These are phyloP conservation scores for Hypena proboscidalis DNA, from an alignment of 2,888 invertebrate genomes.

Conservation along the genomic window DNA sequence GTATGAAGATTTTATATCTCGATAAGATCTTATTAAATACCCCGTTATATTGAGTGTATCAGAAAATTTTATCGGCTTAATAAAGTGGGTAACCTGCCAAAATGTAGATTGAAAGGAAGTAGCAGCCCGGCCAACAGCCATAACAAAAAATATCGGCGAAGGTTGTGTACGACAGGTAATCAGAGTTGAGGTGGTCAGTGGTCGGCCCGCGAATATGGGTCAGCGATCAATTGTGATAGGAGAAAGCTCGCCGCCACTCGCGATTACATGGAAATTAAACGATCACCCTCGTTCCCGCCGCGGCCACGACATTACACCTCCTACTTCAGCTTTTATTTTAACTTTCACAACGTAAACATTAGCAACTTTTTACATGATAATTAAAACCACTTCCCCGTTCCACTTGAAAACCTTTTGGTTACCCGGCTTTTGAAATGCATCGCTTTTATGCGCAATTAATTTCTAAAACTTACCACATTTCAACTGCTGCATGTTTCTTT, in stretches of 20 bases:
- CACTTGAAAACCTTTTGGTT: slow-evolving; percentile 2
- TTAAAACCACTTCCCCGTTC: background rate
- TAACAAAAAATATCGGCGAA: slow-evolving; percentile 55
- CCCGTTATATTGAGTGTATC: background rate
- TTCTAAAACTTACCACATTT: slow-evolving; percentile 47
- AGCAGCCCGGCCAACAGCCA: slow-evolving; percentile 40
- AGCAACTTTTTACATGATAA: background rate
- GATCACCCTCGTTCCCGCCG: slow-evolving; percentile 43
- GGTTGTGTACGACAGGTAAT: slow-evolving; percentile 46
- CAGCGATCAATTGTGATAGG: slow-evolving; percentile 78
- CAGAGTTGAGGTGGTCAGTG: slow-evolving; percentile 38
- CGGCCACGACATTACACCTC: slow-evolving; percentile 16
- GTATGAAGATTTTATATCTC: too few species aligned
- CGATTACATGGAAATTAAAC: slow-evolving; percentile 78
- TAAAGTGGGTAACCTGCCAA: slow-evolving; percentile 29
- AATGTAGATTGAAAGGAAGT: slow-evolving; percentile 43
- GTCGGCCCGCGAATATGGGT: slow-evolving; percentile 64
- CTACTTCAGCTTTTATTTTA: background rate
- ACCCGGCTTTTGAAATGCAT: slow-evolving; percentile 4
- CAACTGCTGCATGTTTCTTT: slow-evolving; percentile 35
- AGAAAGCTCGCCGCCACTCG: slow-evolving; percentile 59
- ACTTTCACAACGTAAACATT: background rate
- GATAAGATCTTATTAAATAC: background rate
- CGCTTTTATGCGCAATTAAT: slow-evolving; percentile 9
- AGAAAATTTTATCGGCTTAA: slow-evolving; percentile 8